Percentiles rank a stretch among this genome's conserved stretches.
These are phyloP conservation scores for Anabas testudineus DNA, from an alignment of 2,797 vertebrate genomes.

Conservation along the genomic window DNA sequence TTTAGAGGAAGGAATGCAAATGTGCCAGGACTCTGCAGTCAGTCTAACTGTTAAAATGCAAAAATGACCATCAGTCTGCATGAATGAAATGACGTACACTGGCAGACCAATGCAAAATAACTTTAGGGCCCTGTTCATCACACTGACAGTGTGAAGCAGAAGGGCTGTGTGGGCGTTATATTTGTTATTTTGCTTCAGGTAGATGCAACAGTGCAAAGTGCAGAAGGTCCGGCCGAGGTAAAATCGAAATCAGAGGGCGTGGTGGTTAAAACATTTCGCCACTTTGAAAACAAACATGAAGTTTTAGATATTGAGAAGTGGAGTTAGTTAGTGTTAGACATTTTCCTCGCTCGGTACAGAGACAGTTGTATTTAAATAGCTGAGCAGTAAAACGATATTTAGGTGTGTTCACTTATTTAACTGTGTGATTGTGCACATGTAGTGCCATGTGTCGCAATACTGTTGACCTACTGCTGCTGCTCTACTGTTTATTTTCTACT, in stretches of 20 bases:
- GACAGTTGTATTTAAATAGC: neutral
- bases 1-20: neutral
- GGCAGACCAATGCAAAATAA: neutral
- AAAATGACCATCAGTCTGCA: neutral
- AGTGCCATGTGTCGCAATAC: neutral
- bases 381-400: neutral
- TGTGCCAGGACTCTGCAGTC: neutral
- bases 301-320: neutral
- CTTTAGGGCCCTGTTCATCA: no score
- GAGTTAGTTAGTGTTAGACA: neutral
- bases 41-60: neutral
- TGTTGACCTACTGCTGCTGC: neutral
- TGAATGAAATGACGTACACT: neutral
- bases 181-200: neutral
- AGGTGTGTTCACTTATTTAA: neutral
- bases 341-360: neutral
- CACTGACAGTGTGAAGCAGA: no score
- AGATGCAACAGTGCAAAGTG: neutral
- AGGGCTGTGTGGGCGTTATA: neutral
- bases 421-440: neutral
- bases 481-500: conserved; percentile 4
- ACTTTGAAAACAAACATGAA: neutral
- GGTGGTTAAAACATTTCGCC: neutral
- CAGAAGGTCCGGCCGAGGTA: neutral
- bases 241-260: neutral